These are phyloP conservation scores for Puntigrus tetrazona DNA, from an alignment of 2,113 vertebrate genomes.

Conservation along the genomic window DNA sequence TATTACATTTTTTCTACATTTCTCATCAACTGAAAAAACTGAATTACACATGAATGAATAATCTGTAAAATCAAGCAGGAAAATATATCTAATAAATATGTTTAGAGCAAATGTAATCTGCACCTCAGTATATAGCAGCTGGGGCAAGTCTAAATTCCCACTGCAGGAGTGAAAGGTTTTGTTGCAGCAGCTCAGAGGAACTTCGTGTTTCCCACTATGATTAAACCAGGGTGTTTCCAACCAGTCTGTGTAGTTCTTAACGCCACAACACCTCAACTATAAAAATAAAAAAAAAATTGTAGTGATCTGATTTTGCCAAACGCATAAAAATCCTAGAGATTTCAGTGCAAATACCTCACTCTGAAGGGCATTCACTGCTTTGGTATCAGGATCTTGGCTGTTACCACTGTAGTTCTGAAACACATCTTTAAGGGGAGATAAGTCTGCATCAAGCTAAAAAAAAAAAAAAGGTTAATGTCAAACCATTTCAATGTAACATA, in stretches of 20 bases:
- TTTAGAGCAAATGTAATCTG: neutral
- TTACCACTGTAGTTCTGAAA: conserved; percentile 67
- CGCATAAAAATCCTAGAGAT: neutral
- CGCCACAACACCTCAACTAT: conserved; percentile 69
- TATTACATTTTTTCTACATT: neutral
- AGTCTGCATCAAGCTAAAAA: conserved; percentile 62
- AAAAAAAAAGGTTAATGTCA: neutral
- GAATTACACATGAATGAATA: neutral
- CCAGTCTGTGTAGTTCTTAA: conserved; percentile 68
- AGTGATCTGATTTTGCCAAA: neutral
- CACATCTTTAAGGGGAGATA: conserved; percentile 56
- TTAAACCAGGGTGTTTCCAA: conserved; percentile 67
- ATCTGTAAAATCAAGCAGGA: neutral
- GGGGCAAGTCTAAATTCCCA: conserved; percentile 52
- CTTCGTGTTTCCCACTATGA: conserved; percentile 28
- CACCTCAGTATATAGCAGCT: conserved; percentile 64
- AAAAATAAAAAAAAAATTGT: neutral
- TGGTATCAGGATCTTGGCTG: conserved; percentile 55
- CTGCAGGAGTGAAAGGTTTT: conserved; percentile 60
- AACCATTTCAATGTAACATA: neutral
- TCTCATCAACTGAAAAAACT: neutral
- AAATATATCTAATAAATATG: neutral
- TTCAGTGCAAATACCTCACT: conserved; percentile 50
- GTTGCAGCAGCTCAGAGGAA: conserved; percentile 72
- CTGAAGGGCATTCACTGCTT: conserved; percentile 59